Evolutionary conservation across 2,888 invertebrate species (phyloP), one percentile per base, ranked within the genome.

Genomic region (Phorcus lineatus): DNA sequence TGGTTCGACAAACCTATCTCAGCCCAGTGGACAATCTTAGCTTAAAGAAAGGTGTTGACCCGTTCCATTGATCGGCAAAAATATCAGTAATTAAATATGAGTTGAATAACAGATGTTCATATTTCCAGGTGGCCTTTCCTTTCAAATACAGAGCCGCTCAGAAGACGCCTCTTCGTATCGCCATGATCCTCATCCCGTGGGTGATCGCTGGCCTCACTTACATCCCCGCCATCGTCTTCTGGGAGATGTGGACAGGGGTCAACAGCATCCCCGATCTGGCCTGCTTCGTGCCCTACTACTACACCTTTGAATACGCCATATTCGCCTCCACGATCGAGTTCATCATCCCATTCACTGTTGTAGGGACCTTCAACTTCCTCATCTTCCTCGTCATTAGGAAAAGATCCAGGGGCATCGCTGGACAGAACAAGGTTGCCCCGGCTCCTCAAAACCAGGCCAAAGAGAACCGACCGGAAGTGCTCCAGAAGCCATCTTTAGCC

Each of bases 311-410:
- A 3, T 86, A 86, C 67, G 78, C 88, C 16, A 74, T 85, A 7
- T 82, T 85, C 52, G 85, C 82, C 11, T 84, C 84, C 11, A 76
- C 82, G 36, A 81, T 88, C n/a, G 88, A 88, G 80, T 88, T 88
- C 80, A 66, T 87, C 40, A 74, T 87, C 28, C 88, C 88, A 0
- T 84, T 88, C 70, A 67, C 83, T 7, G 80, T 82, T 19, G 83
- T 88, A 3, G 78, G 80, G 2, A 77, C 81, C 6, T 75, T 87
- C 16, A 88, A 88, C 79, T 7, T 86, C 16, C 78, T 86, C 17
- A 83, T 88, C 19, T 86, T 86, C 81, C 16, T 85, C 16, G 84
- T 85, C 62, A 86, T 88, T 74, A 70, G 85, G 17, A 74, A 81
- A 76, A 52, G 86, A 70, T 78, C 83, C 54, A 82, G 67, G 36